A percentile compares a stretch with the other conserved stretches of the same genome.
These are phyloP conservation scores for Trematocara macrostoma DNA, from an alignment of 2,113 vertebrate genomes.

Conservation along the genomic window DNA sequence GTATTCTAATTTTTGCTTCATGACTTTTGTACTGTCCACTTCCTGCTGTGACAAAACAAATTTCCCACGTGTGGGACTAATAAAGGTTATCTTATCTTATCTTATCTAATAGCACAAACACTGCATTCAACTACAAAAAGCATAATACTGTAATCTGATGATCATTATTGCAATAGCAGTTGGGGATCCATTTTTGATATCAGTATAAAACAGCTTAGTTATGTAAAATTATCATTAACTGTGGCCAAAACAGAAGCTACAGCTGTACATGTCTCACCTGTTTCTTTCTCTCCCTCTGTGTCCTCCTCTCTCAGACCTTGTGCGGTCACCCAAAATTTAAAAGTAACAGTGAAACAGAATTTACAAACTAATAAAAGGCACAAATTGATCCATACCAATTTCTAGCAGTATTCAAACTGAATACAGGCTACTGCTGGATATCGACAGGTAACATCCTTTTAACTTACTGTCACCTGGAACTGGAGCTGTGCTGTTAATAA, in stretches of 20 bases:
- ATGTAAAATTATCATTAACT: neutral
- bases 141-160: neutral
- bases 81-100: too few relatives aligned
- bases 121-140: neutral
- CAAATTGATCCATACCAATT: neutral
- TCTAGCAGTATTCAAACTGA: neutral
- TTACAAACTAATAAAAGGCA: fast-evolving
- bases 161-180: neutral
- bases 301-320: neutral
- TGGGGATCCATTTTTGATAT: fast-evolving
- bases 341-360: neutral
- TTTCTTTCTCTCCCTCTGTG: neutral
- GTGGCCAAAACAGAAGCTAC: neutral
- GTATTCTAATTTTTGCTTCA: too few relatives aligned
- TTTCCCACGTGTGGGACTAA: too few relatives aligned
- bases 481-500: neutral
- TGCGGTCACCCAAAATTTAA: fast-evolving
- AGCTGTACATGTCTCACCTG: neutral
- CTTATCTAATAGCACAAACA: neutral
- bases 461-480: neutral
- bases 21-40: too few relatives aligned
- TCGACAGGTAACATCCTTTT: neutral
- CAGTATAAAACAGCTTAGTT: neutral
- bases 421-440: neutral
- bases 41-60: too few relatives aligned